These are phyloP conservation scores for Helicolenus hilgendorfi DNA, from an alignment of 2,797 vertebrate species.

Conservation along the genomic window DNA sequence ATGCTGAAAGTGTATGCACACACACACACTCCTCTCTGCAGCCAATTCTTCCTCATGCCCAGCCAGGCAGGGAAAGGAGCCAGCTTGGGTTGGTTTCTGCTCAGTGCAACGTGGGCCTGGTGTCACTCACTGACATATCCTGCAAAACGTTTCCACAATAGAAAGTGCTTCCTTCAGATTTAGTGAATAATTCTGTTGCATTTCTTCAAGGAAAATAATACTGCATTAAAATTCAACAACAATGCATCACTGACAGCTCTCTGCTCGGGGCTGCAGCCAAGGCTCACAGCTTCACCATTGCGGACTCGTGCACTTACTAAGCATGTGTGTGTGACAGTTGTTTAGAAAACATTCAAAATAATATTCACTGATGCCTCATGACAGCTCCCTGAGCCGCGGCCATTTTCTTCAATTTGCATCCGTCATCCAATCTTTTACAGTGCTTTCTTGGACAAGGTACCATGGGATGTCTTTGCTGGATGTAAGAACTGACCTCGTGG, in stretches of 20 bases:
- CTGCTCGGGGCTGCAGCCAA: constrained; percentile 8
- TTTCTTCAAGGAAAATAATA: constrained; percentile 3
- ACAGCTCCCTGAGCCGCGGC: constrained; percentile 58
- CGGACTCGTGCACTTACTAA: constrained; percentile 26
- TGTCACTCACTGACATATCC: constrained; percentile 32
- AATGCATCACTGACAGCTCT: constrained; percentile 9
- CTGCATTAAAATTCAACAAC: constrained; percentile 23
- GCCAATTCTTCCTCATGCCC: constrained; percentile 22
- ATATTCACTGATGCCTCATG: constrained; percentile 60
- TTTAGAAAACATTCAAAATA: constrained; percentile 75
- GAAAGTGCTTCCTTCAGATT: constrained; percentile 11
- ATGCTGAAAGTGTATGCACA: neutral
- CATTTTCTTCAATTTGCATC: constrained; percentile 65
- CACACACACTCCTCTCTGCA: neutral
- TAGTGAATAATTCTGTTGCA: constrained; percentile 4
- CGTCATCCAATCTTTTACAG: constrained; percentile 61
- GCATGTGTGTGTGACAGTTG: constrained; percentile 54
- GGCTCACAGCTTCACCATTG: constrained; percentile 21
- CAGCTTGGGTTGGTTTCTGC: constrained; percentile 30
- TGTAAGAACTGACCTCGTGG: constrained; percentile 51
- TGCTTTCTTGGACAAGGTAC: constrained; percentile 57
- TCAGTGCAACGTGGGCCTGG: constrained; percentile 16
- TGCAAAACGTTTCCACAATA: constrained; percentile 21
- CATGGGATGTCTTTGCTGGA: constrained; percentile 65
- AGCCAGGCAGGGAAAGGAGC: constrained; percentile 18